Conservation (phyloP, 2,888 invertebrate genomes). For the Thymelicus sylvestris region DNA sequence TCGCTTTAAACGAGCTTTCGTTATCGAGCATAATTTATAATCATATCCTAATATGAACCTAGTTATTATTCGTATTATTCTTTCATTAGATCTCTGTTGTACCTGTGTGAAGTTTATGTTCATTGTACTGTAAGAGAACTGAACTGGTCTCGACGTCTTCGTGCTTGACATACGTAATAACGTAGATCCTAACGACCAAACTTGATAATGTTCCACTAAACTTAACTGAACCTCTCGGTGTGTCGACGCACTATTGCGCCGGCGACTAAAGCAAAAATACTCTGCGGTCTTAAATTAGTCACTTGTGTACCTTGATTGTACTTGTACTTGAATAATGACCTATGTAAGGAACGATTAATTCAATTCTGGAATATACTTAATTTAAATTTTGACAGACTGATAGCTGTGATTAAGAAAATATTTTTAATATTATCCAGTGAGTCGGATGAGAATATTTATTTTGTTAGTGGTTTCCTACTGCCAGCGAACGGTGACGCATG, state of each 20-base stretch:
- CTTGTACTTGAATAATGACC: conserved; percentile 77
- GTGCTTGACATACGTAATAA: conserved; percentile 69
- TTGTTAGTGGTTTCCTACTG: conserved; percentile 81
- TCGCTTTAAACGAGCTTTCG: conserved; percentile 71
- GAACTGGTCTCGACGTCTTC: conserved; percentile 68
- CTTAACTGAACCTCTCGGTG: conserved; percentile 65
- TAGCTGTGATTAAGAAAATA: conserved; percentile 85
- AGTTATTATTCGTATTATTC: conserved; percentile 83
- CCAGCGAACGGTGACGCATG: conserved; percentile 74
- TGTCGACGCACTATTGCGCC: conserved; percentile 56
- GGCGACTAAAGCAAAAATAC: conserved; percentile 64
- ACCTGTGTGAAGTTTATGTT: conserved; percentile 81
- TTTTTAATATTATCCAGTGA: conserved; percentile 85
- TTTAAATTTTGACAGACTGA: conserved; percentile 85
- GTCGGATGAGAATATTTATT: conserved; percentile 83
- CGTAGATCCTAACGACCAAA: conserved; percentile 74
- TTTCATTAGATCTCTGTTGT: conserved; percentile 85
- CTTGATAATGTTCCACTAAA: conserved; percentile 63
- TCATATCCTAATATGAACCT: conserved; percentile 80
- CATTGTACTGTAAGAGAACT: conserved; percentile 74
- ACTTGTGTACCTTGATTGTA: conserved; percentile 82
- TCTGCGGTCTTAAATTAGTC: conserved; percentile 82
- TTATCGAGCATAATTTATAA: conserved; percentile 82
- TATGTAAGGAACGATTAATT: conserved; percentile 79
- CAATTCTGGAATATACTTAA: conserved; percentile 85